Base-by-base conservation (phyloP, 2,888 invertebrate genomes). In the Caradrina kadenii region DNA sequence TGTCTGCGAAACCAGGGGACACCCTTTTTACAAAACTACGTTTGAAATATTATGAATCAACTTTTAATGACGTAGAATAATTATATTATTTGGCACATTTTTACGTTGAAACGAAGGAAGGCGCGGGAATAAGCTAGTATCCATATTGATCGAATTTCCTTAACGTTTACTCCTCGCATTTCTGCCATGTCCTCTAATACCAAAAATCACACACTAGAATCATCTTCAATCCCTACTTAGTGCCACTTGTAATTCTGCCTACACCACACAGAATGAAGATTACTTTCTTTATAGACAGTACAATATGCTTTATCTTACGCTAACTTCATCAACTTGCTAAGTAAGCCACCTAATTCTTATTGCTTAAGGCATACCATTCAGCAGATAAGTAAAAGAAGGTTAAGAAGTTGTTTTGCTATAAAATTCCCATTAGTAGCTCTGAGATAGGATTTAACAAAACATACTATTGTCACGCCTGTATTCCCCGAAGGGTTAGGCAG, bases 291-390 rank as follows among this genome's bases (percentile, higher is more conserved):
- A 54, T 59, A 22, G 19, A 21, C 10, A 22, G 7, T 10, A 45
- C 21, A 59, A 22, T 63, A 49, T 21, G 63, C 73, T 50, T 63
- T 73, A 22, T 73, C 35, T 79, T 31, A 4, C 10, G 39, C 62
- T 68, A 69, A 80, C 76, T 76, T 76, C 19, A 60, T 42, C 60
- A 63, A 63, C 49, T 80, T 42, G 52, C 52, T 69, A 42, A 69
- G 54, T 80, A 56, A 80, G 55, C 63, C 21, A 8, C 50, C 59
- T 76, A 63, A 80, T 81, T 81, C 60, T 76, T 76, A 69, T 69
- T 80, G 48, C 62, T 55, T 45, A 45, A 35, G 42, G 31, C 0
- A 52, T 17, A 7, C 35, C 58, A 60, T n/a, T 2, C 19, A 2
- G 6, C 7, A 56, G 26, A 3, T 17, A 6, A 35, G 5, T 0